phyloP scores from a whole-genome alignment of 2,888 invertebrate species.

The Andrena minutula region DNA sequence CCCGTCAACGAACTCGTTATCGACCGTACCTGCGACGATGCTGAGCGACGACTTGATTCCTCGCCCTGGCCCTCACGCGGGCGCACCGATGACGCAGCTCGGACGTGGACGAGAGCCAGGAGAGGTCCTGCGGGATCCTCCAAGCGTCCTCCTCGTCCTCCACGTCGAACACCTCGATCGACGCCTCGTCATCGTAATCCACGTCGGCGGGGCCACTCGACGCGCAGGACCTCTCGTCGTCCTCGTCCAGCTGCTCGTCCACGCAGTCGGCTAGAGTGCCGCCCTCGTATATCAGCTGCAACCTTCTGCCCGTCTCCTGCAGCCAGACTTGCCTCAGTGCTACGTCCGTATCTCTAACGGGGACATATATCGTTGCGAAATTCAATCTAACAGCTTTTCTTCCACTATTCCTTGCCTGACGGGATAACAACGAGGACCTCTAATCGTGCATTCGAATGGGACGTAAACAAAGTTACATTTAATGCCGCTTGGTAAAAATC shows the following conservation, averaged over 20 bases:
- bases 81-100: conserved; percentile 76
- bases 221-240: conserved; percentile 61
- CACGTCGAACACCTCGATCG: conserved; percentile 69
- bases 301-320: conserved; percentile 71
- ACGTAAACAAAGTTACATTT: no score
- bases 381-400: not conserved
- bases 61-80: conserved; percentile 65
- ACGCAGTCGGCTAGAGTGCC: conserved; percentile 79
- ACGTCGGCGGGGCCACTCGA: conserved; percentile 45
- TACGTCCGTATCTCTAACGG: conserved; percentile 76
- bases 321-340: conserved; percentile 79
- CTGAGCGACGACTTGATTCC: conserved; percentile 52
- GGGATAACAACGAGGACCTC: no score
- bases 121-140: conserved; percentile 67
- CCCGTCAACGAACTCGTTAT: not conserved
- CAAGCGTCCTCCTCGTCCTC: conserved; percentile 60
- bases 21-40: conserved; percentile 61
- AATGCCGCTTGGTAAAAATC: no score
- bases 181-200: conserved; percentile 59
- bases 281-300: conserved; percentile 80
- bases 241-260: conserved; percentile 68
- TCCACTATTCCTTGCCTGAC: no score
- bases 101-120: conserved; percentile 76
- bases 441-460: no score
- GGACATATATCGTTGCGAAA: not conserved